A percentile compares a stretch with the other conserved stretches of the same genome.
Conservation (phyloP, 2,888 invertebrate species). For the Unio pictorum region DNA sequence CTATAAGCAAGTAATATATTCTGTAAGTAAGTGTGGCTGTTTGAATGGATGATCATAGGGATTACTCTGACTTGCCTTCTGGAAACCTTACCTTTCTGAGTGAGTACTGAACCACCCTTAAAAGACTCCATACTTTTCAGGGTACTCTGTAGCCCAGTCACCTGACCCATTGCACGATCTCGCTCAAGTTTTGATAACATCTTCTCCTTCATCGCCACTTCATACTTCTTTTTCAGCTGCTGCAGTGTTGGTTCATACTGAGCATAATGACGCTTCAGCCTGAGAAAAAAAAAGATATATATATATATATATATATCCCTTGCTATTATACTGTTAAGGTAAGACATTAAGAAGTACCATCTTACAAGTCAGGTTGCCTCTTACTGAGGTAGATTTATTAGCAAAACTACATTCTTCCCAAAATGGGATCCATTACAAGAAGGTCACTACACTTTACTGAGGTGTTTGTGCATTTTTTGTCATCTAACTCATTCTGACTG, state of each 20-base stretch:
- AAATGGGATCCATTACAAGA: no score
- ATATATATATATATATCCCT: neutral
- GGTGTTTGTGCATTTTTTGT: no score
- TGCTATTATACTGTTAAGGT: neutral
- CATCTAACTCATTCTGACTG: no score
- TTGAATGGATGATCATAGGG: no score
- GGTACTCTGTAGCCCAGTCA: conserved; percentile 66
- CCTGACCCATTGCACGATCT: conserved; percentile 70
- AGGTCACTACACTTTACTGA: no score
- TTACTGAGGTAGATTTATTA: neutral
- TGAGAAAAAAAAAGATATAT: conserved; percentile 20
- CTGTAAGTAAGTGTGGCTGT: no score
- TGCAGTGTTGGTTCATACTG: conserved; percentile 70
- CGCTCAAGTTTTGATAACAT: conserved; percentile 70
- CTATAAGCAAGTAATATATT: no score
- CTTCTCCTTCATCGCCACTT: conserved; percentile 71
- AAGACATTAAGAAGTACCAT: neutral
- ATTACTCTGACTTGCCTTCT: neutral
- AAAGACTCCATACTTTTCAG: conserved; percentile 62
- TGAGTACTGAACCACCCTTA: conserved; percentile 37
- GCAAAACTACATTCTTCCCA: neutral
- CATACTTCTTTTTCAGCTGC: conserved; percentile 70
- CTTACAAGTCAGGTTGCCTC: no score
- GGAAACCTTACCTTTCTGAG: neutral
- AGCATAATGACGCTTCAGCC: conserved; percentile 68